Evolutionary conservation across 2,888 invertebrate species (phyloP).

Genomic region (Deilephila porcellus): DNA sequence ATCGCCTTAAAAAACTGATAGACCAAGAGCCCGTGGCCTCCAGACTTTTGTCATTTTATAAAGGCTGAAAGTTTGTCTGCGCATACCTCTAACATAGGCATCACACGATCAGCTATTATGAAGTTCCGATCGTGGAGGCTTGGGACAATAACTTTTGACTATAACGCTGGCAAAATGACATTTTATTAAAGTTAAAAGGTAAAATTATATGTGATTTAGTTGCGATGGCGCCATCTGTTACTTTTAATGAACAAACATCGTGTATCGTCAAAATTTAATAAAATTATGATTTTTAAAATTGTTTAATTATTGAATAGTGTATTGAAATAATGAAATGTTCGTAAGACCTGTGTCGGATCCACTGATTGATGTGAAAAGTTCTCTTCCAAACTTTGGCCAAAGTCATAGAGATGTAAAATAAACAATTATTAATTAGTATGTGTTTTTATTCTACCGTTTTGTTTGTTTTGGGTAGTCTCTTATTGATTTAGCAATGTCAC

Average conservation of each 20-base stretch:
- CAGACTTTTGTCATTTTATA: too few relatives aligned
- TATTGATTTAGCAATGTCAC: neutral
- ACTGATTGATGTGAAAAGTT: constrained; percentile 56
- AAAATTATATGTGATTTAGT: neutral
- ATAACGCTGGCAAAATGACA: too few relatives aligned
- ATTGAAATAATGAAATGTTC: constrained; percentile 18
- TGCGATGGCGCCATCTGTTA: neutral
- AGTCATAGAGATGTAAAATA: constrained; percentile 70
- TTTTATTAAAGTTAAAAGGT: too few relatives aligned
- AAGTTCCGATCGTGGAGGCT: too few relatives aligned
- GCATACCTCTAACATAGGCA: too few relatives aligned
- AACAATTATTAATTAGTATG: constrained; percentile 65
- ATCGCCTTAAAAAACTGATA: too few relatives aligned
- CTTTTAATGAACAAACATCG: neutral
- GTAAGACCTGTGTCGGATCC: constrained; percentile 33
- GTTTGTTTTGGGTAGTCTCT: neutral
- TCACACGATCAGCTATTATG: too few relatives aligned
- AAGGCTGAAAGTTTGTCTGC: too few relatives aligned
- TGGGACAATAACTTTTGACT: too few relatives aligned
- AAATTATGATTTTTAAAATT: neutral
- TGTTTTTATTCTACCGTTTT: constrained; percentile 28
- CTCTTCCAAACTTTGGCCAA: constrained; percentile 82
- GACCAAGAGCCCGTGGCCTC: too few relatives aligned
- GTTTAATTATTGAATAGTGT: constrained; percentile 22
- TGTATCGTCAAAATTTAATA: neutral